phyloP scores from a whole-genome alignment of 1,140 invertebrate species.

The Drosophila littoralis region DNA sequence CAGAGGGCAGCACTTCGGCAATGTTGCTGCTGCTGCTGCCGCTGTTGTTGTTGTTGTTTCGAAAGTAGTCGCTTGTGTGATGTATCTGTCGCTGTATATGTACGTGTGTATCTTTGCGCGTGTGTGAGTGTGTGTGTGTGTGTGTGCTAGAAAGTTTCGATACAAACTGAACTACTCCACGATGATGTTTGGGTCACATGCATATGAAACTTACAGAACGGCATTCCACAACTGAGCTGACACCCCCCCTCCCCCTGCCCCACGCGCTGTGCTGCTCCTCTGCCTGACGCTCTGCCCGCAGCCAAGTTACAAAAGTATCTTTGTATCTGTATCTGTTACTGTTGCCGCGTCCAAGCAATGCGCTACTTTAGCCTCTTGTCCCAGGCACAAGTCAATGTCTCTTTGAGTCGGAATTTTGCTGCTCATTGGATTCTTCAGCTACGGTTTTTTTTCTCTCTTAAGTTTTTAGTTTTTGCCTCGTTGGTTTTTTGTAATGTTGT shows the following conservation, averaged over 20 bases:
- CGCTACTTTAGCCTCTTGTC: conserved; percentile 68
- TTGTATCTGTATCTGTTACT: conserved; percentile 50
- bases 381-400: conserved; percentile 42
- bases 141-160: conserved; percentile 78
- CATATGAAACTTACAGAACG: conserved; percentile 83
- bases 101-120: conserved; percentile 22
- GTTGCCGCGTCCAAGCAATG: conserved; percentile 41
- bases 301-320: conserved; percentile 53
- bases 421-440: conserved; percentile 39
- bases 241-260: conserved; percentile 29
- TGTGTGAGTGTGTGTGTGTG: conserved; percentile 33
- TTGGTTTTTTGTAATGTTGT: conserved; percentile 50
- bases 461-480: neutral
- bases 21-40: conserved; percentile 33
- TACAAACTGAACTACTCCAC: conserved; percentile 55
- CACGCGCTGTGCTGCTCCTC: neutral
- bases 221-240: conserved; percentile 74
- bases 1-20: conserved; percentile 33
- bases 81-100: neutral
- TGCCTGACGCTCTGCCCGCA: conserved; percentile 12
- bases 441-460: conserved; percentile 12
- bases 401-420: conserved; percentile 21
- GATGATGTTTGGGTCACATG: conserved; percentile 59
- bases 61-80: conserved; percentile 52
- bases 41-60: conserved; percentile 45